Conservation (phyloP, 2,797 vertebrate species). For the Coendou prehensilis region DNA sequence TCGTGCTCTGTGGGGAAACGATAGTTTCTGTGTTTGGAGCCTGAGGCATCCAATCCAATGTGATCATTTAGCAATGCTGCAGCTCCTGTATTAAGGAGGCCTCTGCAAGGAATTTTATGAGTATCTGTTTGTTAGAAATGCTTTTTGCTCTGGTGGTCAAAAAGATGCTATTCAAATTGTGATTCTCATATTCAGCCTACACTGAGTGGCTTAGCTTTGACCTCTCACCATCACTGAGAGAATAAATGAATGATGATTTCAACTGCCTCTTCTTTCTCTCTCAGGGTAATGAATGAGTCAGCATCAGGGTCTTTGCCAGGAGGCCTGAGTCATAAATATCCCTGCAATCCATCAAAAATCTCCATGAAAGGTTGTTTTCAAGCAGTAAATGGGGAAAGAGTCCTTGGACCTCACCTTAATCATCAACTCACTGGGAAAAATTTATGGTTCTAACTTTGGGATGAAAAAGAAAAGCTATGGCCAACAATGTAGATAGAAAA, state of each 20-base stretch:
- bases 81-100: neutral
- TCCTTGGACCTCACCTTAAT: constrained; percentile 64
- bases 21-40: constrained; percentile 22
- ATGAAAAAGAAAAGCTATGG: constrained; percentile 26
- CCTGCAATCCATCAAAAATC: constrained; percentile 26
- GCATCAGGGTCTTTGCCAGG: constrained; percentile 49
- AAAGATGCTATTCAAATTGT: neutral
- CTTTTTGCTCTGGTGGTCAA: neutral
- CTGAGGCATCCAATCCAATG: neutral
- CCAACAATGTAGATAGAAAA: neutral
- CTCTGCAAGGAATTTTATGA: constrained; percentile 28
- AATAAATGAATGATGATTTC: constrained; percentile 68
- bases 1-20: neutral
- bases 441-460: constrained; percentile 55
- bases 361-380: constrained; percentile 62
- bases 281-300: constrained; percentile 44
- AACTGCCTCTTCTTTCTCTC: constrained; percentile 30
- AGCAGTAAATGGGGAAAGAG: constrained; percentile 37
- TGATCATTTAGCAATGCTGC: neutral
- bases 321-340: constrained; percentile 67
- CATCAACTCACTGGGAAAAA: constrained; percentile 24
- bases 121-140: neutral
- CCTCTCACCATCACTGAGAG: constrained; percentile 48
- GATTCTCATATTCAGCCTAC: neutral
- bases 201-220: constrained; percentile 60